A percentile compares a stretch with the other conserved stretches of the same genome.
Evolutionary conservation across 2,797 vertebrate genomes (phyloP).

Genomic region (Graptemys geographica): DNA sequence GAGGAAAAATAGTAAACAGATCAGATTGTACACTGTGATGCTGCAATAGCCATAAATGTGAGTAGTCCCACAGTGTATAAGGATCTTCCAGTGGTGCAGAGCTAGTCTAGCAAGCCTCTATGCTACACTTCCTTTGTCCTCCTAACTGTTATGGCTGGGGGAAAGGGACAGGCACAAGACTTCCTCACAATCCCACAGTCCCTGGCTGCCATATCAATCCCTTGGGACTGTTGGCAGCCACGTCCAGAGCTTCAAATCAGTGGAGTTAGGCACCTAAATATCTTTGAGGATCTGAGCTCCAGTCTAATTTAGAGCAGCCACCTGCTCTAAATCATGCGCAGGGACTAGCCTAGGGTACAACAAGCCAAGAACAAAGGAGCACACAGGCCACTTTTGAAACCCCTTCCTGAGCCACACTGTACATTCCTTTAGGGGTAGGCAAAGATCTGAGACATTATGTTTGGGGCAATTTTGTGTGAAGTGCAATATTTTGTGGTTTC

Average conservation of each 20-base stretch:
- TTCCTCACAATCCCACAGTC: not conserved
- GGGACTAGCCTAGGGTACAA: not conserved
- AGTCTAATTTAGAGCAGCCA: not conserved
- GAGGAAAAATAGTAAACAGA: not conserved
- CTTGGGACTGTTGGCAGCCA: not conserved
- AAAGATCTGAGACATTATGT: not conserved
- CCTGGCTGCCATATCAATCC: not conserved
- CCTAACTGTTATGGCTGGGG: not conserved
- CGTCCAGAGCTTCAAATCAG: not conserved
- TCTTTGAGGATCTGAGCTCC: not conserved
- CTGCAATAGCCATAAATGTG: not conserved
- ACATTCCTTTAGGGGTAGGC: not conserved
- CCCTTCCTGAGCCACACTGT: not conserved
- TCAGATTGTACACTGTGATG: not conserved
- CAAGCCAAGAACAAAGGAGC: not conserved
- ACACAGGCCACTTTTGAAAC: not conserved
- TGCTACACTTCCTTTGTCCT: not conserved
- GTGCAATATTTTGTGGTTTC: not conserved
- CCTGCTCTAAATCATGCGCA: not conserved
- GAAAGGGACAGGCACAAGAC: not conserved
- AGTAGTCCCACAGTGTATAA: not conserved
- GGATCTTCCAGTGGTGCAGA: not conserved
- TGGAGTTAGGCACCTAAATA: not conserved
- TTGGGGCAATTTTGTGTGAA: not conserved
- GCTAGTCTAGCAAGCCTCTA: not conserved